Conservation (phyloP, 2,888 invertebrate species). For the Diplolepis rosae region DNA sequence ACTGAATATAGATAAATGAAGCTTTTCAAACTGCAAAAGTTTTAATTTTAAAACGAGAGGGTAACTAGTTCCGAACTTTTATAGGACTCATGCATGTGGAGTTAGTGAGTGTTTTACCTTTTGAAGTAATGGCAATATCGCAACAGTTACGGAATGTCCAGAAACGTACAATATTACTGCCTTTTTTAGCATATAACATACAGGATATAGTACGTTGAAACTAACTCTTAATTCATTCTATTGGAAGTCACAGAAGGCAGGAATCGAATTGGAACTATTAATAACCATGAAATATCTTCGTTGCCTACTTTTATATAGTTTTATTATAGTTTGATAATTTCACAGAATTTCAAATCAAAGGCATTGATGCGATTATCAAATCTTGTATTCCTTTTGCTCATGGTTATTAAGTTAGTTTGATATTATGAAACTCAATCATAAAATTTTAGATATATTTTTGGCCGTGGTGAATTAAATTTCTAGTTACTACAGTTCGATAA, state of each 20-base stretch:
- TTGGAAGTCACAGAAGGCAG: constrained; percentile 36
- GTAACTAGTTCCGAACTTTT: constrained; percentile 5
- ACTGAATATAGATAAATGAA: constrained; percentile 15
- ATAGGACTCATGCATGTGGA: constrained; percentile 15
- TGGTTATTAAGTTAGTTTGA: too few relatives aligned
- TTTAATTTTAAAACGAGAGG: constrained; percentile 10
- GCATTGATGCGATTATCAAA: too few relatives aligned
- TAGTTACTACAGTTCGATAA: too few relatives aligned
- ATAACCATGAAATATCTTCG: constrained; percentile 33
- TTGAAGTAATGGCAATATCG: constrained; percentile 14
- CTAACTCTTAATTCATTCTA: constrained; percentile 41
- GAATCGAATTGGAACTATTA: constrained; percentile 33
- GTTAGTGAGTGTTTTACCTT: neutral
- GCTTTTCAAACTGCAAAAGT: constrained; percentile 21
- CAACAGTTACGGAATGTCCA: constrained; percentile 10
- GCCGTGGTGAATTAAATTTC: too few relatives aligned
- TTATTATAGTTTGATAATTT: too few relatives aligned
- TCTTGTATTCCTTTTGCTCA: too few relatives aligned
- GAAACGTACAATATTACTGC: constrained; percentile 3
- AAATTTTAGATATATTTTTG: too few relatives aligned
- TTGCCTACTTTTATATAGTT: too few relatives aligned
- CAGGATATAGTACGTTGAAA: neutral
- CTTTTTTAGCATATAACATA: neutral
- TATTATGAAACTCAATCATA: too few relatives aligned
- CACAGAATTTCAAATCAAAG: too few relatives aligned